Evolutionary conservation across 2,888 invertebrate species (phyloP).

Genomic region (Nymphalis urticae): DNA sequence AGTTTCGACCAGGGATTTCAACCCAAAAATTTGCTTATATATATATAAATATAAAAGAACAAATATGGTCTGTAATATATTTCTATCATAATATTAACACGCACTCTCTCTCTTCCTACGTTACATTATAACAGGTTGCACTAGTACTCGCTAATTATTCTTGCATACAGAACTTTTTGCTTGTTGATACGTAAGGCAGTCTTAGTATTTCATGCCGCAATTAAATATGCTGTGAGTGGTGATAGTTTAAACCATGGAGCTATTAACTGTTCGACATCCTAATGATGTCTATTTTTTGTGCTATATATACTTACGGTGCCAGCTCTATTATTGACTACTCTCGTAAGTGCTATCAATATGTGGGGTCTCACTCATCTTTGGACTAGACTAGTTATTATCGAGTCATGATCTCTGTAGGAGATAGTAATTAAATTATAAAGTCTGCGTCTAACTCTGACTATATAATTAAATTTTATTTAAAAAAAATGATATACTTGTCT

Average conservation of each 20-base stretch:
- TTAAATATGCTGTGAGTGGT: neutral
- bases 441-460: too few relatives aligned
- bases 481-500: too few relatives aligned
- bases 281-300: neutral
- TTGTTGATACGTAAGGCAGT: slow-evolving; percentile 7
- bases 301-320: neutral
- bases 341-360: neutral
- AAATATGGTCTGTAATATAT: neutral
- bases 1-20: too few relatives aligned
- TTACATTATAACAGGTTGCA: slow-evolving; percentile 13
- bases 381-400: neutral
- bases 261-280: neutral
- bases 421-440: too few relatives aligned
- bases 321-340: neutral
- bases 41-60: neutral
- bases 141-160: slow-evolving; percentile 8
- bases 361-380: neutral
- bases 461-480: neutral
- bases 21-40: too few relatives aligned
- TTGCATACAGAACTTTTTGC: slow-evolving; percentile 4
- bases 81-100: slow-evolving; percentile 3
- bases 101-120: slow-evolving; percentile 1
- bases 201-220: neutral
- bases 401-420: neutral
- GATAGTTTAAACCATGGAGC: neutral